Percentiles rank a stretch among this genome's conserved stretches.
phyloP scores from a whole-genome alignment of 2,888 invertebrate genomes.

The Podabrus alpinus region DNA sequence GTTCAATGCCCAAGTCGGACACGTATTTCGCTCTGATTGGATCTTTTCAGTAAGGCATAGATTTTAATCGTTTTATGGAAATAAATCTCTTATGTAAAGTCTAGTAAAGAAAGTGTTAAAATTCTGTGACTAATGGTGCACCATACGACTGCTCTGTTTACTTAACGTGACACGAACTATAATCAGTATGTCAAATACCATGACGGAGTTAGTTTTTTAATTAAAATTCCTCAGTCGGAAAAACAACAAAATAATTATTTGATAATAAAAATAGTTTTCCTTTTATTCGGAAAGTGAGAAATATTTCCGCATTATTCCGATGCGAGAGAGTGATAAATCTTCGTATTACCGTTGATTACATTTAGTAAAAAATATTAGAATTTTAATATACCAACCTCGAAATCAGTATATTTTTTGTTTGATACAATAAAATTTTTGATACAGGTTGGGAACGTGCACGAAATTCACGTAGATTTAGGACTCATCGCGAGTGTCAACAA shows the following conservation, averaged over 20 bases:
- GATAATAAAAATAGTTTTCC: background rate
- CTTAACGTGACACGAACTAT: background rate
- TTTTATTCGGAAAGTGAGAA: background rate
- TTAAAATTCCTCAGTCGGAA: background rate
- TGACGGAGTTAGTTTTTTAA: background rate
- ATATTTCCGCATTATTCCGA: too few species aligned
- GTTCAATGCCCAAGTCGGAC: too few species aligned
- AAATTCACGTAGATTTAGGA: background rate
- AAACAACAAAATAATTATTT: background rate
- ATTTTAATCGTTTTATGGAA: too few species aligned
- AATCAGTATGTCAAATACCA: background rate
- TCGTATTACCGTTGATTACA: too few species aligned
- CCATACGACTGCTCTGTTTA: background rate
- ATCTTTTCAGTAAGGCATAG: too few species aligned
- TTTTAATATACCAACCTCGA: background rate
- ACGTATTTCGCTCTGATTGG: background rate
- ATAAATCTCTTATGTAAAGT: background rate
- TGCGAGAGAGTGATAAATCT: too few species aligned
- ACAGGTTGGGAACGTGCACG: background rate
- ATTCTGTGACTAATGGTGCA: background rate
- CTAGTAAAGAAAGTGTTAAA: background rate
- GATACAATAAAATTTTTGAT: background rate
- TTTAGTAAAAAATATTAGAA: background rate
- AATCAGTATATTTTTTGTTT: background rate
- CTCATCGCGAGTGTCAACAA: background rate